Conservation (phyloP, 2,888 invertebrate genomes). For the Torymus texanus region DNA sequence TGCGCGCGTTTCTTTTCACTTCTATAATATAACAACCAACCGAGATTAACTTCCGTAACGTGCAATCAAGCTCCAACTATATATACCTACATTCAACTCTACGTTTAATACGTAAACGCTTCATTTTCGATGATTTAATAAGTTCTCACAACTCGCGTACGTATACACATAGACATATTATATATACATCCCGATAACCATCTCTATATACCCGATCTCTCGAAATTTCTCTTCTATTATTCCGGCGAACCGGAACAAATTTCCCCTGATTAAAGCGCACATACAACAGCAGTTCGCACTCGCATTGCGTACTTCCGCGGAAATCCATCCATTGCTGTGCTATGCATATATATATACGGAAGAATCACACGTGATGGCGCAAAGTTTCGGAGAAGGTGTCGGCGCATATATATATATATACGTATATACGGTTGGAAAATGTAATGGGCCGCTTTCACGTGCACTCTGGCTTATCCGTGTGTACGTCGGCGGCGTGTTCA, state of each 20-base stretch:
- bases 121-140: constrained; percentile 49
- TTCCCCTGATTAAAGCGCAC: constrained; percentile 40
- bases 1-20: too few species aligned
- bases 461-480: constrained; percentile 62
- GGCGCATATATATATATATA: neutral
- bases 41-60: neutral
- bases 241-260: constrained; percentile 44
- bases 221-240: constrained; percentile 37
- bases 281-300: constrained; percentile 6
- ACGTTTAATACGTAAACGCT: constrained; percentile 24
- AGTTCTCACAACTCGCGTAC: constrained; percentile 23
- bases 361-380: constrained; percentile 8
- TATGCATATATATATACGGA: neutral
- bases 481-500: constrained; percentile 68
- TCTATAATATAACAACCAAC: too few species aligned
- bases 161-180: too few species aligned
- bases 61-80: neutral
- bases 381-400: constrained; percentile 24
- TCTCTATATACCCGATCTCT: constrained; percentile 8
- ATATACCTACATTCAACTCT: neutral
- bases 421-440: constrained; percentile 58
- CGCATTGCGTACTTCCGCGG: constrained; percentile 25
- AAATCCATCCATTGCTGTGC: too few species aligned
- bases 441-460: constrained; percentile 74
- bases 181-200: neutral